Base-by-base conservation (phyloP, 2,113 vertebrate species). In the Tyto alba region DNA sequence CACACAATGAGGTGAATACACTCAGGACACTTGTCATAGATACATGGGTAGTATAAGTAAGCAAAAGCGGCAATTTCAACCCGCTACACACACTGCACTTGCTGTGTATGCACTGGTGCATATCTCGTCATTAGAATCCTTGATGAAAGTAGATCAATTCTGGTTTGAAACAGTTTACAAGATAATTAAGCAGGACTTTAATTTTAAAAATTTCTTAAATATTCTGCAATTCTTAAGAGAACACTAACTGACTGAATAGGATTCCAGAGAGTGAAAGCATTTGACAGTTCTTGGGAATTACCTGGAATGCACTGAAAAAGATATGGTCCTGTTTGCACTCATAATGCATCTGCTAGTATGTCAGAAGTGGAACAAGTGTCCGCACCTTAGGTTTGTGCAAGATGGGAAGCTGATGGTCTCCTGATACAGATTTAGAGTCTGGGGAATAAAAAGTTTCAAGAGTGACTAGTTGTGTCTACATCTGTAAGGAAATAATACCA, bases 1-100 rank as follows among this genome's bases (percentile, higher is more conserved):
- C 6, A 8, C 5, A 45, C 29, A 19, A 5, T 3, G 30, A 32
- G 69, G 69, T 1, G 0, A 36, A 16, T 13, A 19, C 13, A 8
- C 55, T 34, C 20, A 8, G 57, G 59, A 43, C 43, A 7, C 45
- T 45, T 10, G 13, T 19, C 66, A 29, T 2, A 41, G 57, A 36
- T 71, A 30, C 26, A 11, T 3, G 29, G 55, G 18, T 2, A 17
- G 26, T 3, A 17, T 2, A 7, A 8, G 36, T 23, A 17, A 25
- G 59, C 57, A 40, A 15, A 16, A 45, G 38, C 43, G 64, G 43
- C 50, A n/a, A 2, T 20, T 73, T 30, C 59, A 45, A 17, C 52
- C 16, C 29, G 29, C 63, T 38, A 6, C 6, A 16, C 50, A 10
- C 22, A 1, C 34, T 16, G 13, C 8, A 19, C 57, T 34, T 6